Base-by-base conservation (phyloP, 2,797 vertebrate genomes). In the Nothura maculosa region DNA sequence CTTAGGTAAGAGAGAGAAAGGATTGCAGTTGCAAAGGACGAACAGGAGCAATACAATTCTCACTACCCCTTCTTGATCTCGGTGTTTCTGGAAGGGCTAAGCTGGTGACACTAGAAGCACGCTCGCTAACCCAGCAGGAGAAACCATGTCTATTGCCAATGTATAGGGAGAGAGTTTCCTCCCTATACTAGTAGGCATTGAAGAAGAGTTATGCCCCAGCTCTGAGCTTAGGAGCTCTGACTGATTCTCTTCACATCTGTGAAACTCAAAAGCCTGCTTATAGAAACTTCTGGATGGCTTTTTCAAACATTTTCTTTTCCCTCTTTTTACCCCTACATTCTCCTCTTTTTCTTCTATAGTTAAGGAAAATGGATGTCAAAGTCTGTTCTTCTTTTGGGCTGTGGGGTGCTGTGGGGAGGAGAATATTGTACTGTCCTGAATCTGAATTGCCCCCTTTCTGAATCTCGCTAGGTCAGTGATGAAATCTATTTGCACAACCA, bases 391-490 rank as follows among this genome's bases (percentile, higher is more conserved):
- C 60, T 66, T 61, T 48, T 48, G 47, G 47, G 22, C 22, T 79
- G 63, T n/a, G 36, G 24, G 24, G 60, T 0, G 0, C 48, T 14
- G 5, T 54, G 5, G 4, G 15, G 22, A 88, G 47, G 17, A 55
- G 34, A 82, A 50, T n/a, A 45, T 8, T 58, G 15, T n/a, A 42
- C 30, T 64, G 43, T 25, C 40, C 42, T 28, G 50, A 82, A 40
- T 20, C 34, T 3, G 3, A n/a, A 54, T 40, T 40, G 22, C n/a
- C 85, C 43, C 43, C 43, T 60, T 52, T 36, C 27, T 7, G 38
- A 42, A 30, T 34, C 19, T 20, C 19, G 54, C 36, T 34, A 76
- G 21, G 27, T 66, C 8, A 73, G 47, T 32, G 13, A 3, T 45
- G 27, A 69, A 63, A 45, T 52, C 85, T 42, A 45, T 45, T 76